Base-by-base conservation (phyloP, 2,797 vertebrate genomes). In the Parauchenoglanis ngamensis region DNA sequence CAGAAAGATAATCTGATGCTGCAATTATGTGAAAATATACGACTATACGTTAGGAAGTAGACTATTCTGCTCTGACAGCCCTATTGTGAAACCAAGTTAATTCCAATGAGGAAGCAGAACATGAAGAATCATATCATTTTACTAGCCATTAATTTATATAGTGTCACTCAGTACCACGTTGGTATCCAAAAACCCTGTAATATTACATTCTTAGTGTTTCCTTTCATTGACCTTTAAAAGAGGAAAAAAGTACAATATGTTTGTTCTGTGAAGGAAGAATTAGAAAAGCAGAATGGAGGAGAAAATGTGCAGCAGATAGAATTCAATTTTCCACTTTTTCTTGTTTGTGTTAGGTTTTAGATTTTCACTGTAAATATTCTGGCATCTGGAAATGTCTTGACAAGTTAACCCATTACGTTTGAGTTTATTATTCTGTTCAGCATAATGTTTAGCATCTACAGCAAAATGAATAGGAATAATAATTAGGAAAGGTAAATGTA, bases 221-320 rank as follows among this genome's bases (percentile, higher is more conserved):
- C 78, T 61, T 80, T 44, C 56, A 31, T 23, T 82, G 80, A 65
- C 59, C 40, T 82, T 65, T 65, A 52, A 83, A 83, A 52, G 44
- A 83, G 61, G 44, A 21, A 65, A 65, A 83, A 67, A 21, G 25
- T 11, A 28, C 0, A 65, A 49, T 49, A 65, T 49, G 44, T 19
- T 61, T 19, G 3, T 82, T n/a, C 57, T 63, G 40, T 17, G 57
- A 63, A 61, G 10, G 78, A 63, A 46, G 49, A 56, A 78, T 78
- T 56, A 19, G 15, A 31, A 12, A 23, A 31, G 19, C 3, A 5
- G 76, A 35, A 78, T 21, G 35, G 2, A 61, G n/a, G 25, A 25
- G 13, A 61, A 63, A 17, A 81, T 46, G 23, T 2, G 7, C 13
- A 63, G 57, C 35, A 23, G n/a, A 23, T 59, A 19, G 3, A 57